phyloP scores from a whole-genome alignment of 2,888 invertebrate species.

The Cheilosia variabilis region DNA sequence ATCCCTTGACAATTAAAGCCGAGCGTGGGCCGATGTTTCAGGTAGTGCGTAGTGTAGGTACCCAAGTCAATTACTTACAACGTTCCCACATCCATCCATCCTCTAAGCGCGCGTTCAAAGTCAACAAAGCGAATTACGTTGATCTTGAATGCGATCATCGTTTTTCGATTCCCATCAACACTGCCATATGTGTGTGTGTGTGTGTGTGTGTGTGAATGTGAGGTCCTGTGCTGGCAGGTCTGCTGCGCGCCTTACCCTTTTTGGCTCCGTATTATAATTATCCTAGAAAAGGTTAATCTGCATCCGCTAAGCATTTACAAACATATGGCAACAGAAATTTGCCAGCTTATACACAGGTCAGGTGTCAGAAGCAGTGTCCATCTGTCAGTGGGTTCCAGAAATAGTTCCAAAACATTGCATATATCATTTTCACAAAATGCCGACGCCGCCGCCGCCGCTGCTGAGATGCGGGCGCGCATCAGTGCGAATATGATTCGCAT shows the following conservation, averaged over 20 bases:
- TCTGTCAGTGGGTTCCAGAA: constrained; percentile 69
- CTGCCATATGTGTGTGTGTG: background rate
- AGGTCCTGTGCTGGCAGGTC: constrained; percentile 49
- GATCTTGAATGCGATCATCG: constrained; percentile 64
- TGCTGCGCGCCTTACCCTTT: constrained; percentile 52
- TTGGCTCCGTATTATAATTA: constrained; percentile 44
- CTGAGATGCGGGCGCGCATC: constrained; percentile 46
- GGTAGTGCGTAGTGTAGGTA: constrained; percentile 40
- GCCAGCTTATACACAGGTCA: constrained; percentile 49
- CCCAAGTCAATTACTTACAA: constrained; percentile 49
- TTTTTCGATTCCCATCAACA: constrained; percentile 20
- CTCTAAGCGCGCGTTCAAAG: constrained; percentile 18
- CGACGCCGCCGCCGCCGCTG: constrained; percentile 40
- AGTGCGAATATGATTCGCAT: constrained; percentile 70
- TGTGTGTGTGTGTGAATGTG: constrained; percentile 52
- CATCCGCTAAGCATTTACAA: constrained; percentile 48
- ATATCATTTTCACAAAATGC: constrained; percentile 71
- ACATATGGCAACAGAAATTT: constrained; percentile 28
- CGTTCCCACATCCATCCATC: constrained; percentile 35
- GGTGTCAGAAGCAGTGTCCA: constrained; percentile 74
- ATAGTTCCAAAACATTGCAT: constrained; percentile 67
- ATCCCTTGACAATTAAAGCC: constrained; percentile 68
- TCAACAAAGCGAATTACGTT: constrained; percentile 71
- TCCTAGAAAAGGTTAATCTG: constrained; percentile 69
- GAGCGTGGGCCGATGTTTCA: constrained; percentile 63